Evolutionary conservation across 2,113 vertebrate genomes (phyloP).

Genomic region (Reinhardtius hippoglossoides): DNA sequence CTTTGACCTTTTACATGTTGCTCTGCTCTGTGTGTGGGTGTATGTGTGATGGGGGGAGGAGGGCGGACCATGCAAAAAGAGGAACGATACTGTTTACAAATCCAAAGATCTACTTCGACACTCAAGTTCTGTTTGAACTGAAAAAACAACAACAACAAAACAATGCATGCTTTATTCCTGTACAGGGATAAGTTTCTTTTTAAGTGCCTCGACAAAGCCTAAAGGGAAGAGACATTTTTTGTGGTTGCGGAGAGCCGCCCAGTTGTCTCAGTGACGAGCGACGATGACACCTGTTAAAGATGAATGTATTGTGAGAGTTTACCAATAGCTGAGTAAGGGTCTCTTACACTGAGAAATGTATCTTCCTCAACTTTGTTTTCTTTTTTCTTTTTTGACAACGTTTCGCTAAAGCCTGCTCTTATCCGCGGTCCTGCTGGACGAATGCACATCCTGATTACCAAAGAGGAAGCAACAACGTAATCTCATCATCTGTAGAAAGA

Average conservation of each 20-base stretch:
- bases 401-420: constrained; percentile 51
- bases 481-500: constrained; percentile 52
- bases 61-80: constrained; percentile 61
- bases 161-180: constrained; percentile 89
- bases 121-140: constrained; percentile 72
- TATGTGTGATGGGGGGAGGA: background rate
- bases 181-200: constrained; percentile 82
- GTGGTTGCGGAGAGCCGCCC: constrained; percentile 76
- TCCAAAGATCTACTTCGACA: constrained; percentile 89
- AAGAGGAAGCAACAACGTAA: constrained; percentile 70
- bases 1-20: constrained; percentile 23
- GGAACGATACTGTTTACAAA: constrained; percentile 85
- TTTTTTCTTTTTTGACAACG: background rate
- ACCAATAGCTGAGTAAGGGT: constrained; percentile 48
- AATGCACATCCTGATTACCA: constrained; percentile 64
- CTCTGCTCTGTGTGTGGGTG: constrained; percentile 3
- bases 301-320: constrained; percentile 60
- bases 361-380: constrained; percentile 12
- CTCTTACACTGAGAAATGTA: constrained; percentile 45
- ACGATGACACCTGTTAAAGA: constrained; percentile 5
- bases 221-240: constrained; percentile 75
- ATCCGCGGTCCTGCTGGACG: constrained; percentile 53
- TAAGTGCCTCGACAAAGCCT: constrained; percentile 90
- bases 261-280: constrained; percentile 21
- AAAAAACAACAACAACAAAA: constrained; percentile 64